These are phyloP conservation scores for Apotomis betuletana DNA, from an alignment of 2,888 invertebrate genomes.

Conservation along the genomic window DNA sequence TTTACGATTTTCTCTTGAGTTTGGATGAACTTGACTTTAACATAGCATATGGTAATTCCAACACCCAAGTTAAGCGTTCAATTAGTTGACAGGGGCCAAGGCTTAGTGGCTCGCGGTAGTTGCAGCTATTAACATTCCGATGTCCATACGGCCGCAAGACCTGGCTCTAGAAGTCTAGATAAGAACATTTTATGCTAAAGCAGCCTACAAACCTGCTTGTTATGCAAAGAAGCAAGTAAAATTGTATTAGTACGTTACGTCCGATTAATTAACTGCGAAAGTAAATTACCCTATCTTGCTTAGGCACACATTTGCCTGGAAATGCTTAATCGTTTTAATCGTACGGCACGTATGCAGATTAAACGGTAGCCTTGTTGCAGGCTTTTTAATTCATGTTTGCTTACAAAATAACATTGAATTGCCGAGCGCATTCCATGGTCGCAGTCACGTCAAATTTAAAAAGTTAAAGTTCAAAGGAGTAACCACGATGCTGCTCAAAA, in stretches of 20 bases:
- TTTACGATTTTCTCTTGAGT: too few relatives aligned
- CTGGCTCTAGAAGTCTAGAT: conserved; percentile 22
- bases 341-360: conserved; percentile 14
- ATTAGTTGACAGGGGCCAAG: conserved; percentile 36
- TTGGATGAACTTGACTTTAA: neutral
- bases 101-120: conserved; percentile 19
- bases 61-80: conserved; percentile 12
- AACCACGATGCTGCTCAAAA: too few relatives aligned
- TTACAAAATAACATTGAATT: conserved; percentile 14
- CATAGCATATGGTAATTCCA: neutral
- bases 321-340: conserved; percentile 23
- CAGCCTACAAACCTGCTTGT: conserved; percentile 22
- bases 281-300: conserved; percentile 21
- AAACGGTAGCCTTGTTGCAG: conserved; percentile 23
- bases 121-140: conserved; percentile 24
- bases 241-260: conserved; percentile 28
- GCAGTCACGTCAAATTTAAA: conserved; percentile 4
- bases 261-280: conserved; percentile 26
- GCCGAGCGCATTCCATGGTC: conserved; percentile 21
- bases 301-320: conserved; percentile 11
- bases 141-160: conserved; percentile 22
- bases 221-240: conserved; percentile 30
- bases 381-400: conserved; percentile 21
- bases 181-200: conserved; percentile 36
- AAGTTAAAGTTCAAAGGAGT: conserved; percentile 18